Base-by-base conservation (phyloP, 2,888 invertebrate genomes). In the Diabrotica balteata region DNA sequence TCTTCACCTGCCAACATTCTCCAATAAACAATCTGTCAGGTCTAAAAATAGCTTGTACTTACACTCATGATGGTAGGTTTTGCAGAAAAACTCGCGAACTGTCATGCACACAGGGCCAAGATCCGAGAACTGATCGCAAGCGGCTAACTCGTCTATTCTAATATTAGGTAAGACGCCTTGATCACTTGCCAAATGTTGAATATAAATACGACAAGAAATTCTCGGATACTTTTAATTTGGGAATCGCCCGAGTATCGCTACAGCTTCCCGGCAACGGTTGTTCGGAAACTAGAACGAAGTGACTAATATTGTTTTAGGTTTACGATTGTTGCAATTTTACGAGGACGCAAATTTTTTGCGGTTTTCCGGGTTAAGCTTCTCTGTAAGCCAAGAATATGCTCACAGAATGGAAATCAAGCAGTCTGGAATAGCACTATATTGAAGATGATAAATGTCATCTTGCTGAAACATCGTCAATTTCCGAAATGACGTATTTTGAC, bases 171-270 rank as follows among this genome's bases (percentile, higher is more conserved):
- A 57, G 45, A n/a, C 73, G 73, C 77, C 75, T 80, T 81, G 81
- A 80, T 78, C 77, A 73, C 69, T 78, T 80, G 81, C 81, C 81
- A 81, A 81, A 78, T 43, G 54, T 75, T 76, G 52, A 70, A 73
- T 78, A 78, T 78, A 75, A 75, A 78, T 78, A 78, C 72, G 58
- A 71, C 72, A 59, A 59, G 10, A 68, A 71, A 73, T 73, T 73
- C 73, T 71, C 71, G 69, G 64, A 66, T 67, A 61, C 57, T 32
- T 57, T 62, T 65, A 50, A 63, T 63, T 63, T 57, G 45, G 32
- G 11, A 53, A 32, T 32, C 32, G 32, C 32, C 32, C 32, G 32
- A 32, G 4, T 32, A 32, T 49, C 49, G 43, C 57, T 44, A 44
- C 57, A 57, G 44, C 57, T 63, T 57, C 55, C 63, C 47, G 49